phyloP scores from a whole-genome alignment of 2,888 invertebrate species.

The Helicoverpa assulta region DNA sequence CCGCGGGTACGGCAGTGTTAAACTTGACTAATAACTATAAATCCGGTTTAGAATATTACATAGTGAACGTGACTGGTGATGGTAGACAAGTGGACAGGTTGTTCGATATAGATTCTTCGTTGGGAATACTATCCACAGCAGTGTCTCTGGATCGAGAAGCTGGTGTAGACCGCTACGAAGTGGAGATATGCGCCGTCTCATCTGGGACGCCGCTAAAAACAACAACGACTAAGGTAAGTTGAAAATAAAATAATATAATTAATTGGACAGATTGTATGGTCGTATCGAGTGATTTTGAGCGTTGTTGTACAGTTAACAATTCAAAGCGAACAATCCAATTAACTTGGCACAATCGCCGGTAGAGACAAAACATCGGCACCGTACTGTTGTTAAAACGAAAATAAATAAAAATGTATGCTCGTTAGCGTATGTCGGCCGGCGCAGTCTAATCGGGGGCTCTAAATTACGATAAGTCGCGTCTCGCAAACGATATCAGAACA shows the following conservation, averaged over 20 bases:
- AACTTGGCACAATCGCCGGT: constrained; percentile 83
- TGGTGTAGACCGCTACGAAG: constrained; percentile 95
- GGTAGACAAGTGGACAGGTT: constrained; percentile 95
- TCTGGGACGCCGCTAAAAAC: constrained; percentile 93
- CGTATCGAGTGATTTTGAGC: constrained; percentile 66
- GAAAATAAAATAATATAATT: constrained; percentile 57
- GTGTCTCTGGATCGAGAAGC: constrained; percentile 95
- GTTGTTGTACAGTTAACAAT: constrained; percentile 70
- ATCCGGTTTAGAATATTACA: constrained; percentile 95
- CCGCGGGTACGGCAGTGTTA: constrained; percentile 95
- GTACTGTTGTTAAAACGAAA: constrained; percentile 84
- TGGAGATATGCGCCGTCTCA: constrained; percentile 96
- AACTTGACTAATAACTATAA: constrained; percentile 94
- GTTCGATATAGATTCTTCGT: constrained; percentile 97
- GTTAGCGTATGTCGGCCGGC: constrained; percentile 86
- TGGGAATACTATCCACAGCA: constrained; percentile 96
- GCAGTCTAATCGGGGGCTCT: constrained; percentile 87
- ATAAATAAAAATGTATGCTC: constrained; percentile 86
- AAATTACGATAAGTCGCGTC: constrained; percentile 88
- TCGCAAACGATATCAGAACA: constrained; percentile 85
- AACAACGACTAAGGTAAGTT: constrained; percentile 95
- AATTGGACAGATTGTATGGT: constrained; percentile 65
- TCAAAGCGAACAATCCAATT: constrained; percentile 83
- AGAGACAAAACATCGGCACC: constrained; percentile 85
- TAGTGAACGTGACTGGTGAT: constrained; percentile 95